A percentile compares a stretch with the other conserved stretches of the same genome.
These are phyloP conservation scores for Corydoras maculifer DNA, from an alignment of 2,113 vertebrate species.

Conservation along the genomic window DNA sequence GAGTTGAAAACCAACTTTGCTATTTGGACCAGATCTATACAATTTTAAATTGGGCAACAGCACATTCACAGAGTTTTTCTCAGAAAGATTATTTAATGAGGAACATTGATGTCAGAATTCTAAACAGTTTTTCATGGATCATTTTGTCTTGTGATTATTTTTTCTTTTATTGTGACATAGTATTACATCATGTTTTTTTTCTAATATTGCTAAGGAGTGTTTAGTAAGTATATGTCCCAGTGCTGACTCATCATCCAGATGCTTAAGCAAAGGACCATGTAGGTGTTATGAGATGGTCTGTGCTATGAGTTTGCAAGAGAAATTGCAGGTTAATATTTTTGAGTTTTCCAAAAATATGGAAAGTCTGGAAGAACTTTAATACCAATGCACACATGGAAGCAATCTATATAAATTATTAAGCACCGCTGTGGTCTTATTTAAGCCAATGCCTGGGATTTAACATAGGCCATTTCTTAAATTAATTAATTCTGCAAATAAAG, in stretches of 20 bases:
- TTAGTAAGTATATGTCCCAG: constrained; percentile 42
- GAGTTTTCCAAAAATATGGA: too few relatives aligned
- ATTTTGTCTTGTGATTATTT: not conserved
- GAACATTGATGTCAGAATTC: not conserved
- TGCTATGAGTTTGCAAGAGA: constrained; percentile 25
- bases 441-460: constrained; percentile 9
- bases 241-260: constrained; percentile 32
- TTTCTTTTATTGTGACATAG: constrained; percentile 11
- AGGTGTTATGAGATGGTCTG: not conserved
- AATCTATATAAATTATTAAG: not conserved
- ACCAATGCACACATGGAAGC: too few relatives aligned
- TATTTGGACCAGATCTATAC: not conserved
- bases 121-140: not conserved
- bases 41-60: not conserved
- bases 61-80: not conserved
- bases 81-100: not conserved
- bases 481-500: too few relatives aligned
- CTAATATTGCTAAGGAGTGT: constrained; percentile 24
- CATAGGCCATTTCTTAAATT: not conserved
- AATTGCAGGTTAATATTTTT: too few relatives aligned
- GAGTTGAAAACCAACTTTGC: not conserved
- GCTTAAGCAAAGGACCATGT: constrained; percentile 17
- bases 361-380: too few relatives aligned
- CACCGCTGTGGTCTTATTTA: constrained; percentile 8
- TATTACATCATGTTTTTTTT: not conserved